Evolutionary conservation across 2,797 vertebrate genomes (phyloP).

Genomic region (Rhynchonycteris naso): DNA sequence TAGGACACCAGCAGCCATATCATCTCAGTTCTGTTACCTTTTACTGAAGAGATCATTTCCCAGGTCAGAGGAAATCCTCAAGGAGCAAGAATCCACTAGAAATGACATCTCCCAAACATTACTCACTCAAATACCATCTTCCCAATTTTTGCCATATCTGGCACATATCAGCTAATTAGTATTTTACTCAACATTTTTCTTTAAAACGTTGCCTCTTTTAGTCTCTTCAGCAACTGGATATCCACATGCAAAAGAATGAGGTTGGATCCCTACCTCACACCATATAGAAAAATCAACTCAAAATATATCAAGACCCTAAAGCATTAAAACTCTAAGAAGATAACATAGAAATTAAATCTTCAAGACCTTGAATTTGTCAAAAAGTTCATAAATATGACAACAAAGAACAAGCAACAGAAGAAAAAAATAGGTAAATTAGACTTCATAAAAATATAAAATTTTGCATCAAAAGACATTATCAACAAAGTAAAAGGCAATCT

Average conservation of each 20-base stretch:
- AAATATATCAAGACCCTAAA: background rate
- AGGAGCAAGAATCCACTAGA: background rate
- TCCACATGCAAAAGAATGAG: background rate
- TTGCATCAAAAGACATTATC: background rate
- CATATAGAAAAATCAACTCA: background rate
- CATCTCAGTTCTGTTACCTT: background rate
- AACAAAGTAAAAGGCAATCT: too few species aligned
- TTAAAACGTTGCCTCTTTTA: background rate
- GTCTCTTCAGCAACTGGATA: background rate
- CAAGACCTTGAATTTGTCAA: background rate
- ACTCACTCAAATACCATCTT: background rate
- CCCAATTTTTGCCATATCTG: background rate
- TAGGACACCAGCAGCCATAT: background rate
- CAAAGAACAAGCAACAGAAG: background rate
- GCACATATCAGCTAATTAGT: background rate
- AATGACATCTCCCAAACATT: background rate
- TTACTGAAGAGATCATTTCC: background rate
- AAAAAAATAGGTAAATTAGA: background rate
- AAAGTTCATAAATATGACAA: background rate
- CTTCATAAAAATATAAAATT: slow-evolving; percentile 1
- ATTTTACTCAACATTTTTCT: background rate
- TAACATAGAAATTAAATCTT: background rate
- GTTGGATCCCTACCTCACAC: background rate
- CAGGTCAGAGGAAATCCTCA: background rate
- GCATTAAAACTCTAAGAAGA: background rate